Evolutionary conservation across 2,888 invertebrate genomes (phyloP), one percentile per base, ranked within the genome.

Genomic region (Caenorhabditis virilis): DNA sequence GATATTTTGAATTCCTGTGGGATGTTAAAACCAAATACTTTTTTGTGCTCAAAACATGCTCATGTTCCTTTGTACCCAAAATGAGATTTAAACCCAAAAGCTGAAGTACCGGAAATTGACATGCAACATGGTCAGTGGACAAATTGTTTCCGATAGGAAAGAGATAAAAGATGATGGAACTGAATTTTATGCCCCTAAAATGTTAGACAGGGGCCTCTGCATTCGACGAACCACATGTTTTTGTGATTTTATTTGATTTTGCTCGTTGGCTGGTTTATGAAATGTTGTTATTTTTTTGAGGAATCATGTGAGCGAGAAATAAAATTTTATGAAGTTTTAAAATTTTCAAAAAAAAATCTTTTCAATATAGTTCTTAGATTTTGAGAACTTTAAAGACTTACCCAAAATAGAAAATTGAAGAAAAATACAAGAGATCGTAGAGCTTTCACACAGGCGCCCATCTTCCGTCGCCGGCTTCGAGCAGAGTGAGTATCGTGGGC

Each of bases 391-490:
- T 36, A 25, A 23, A 22, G 16, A 70, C 71, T 63, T 15, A 77
- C 75, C 77, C 77, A 77, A 55, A 77, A 74, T 2, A 72, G 39
- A 23, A 77, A 59, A 43, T 74, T 77, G 49, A 77, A 69, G 42
- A 66, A 48, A 55, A 77, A 75, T 23, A 75, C 69, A 47, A 71
- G 38, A 47, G 59, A 61, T 26, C 73, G 69, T 7, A 77, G 62
- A 41, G 53, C 58, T 43, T 69, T 71, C 36, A 71, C 69, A 43
- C 72, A 70, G 39, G 65, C 60, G 33, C 61, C 62, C 76, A 76
- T 74, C 62, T 54, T 58, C 13, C 38, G 25, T 42, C 30, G 26
- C 5, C 26, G 15, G 11, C 25, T 13, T 3, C n/a, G 25, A 26
- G 6, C 25, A 11, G 46, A 46, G n/a, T 30, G 46, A n/a, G 30